These are phyloP conservation scores for Chloroclystis v-ata DNA, from an alignment of 2,888 invertebrate species.

Conservation along the genomic window DNA sequence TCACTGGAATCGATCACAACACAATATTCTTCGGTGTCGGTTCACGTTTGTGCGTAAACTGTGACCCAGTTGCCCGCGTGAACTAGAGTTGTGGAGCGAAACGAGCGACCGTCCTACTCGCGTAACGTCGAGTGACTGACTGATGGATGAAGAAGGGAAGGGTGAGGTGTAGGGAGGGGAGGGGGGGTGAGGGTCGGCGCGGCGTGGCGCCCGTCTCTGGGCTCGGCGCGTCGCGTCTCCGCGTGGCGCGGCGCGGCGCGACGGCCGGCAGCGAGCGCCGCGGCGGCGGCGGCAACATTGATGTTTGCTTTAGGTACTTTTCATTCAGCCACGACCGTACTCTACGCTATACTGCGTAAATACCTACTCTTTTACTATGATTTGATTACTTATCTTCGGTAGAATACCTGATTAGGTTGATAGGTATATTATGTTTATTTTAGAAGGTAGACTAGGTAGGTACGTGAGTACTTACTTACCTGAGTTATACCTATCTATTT, in stretches of 20 bases:
- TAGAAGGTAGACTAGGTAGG: no score
- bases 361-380: constrained; percentile 3
- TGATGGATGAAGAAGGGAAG: constrained; percentile 58
- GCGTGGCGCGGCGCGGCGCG: constrained; percentile 31
- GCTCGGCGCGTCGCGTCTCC: constrained; percentile 20
- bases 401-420: no score
- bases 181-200: constrained; percentile 45
- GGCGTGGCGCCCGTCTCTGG: constrained; percentile 32
- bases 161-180: constrained; percentile 44
- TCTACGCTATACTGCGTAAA: background rate
- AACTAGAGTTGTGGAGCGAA: constrained; percentile 45
- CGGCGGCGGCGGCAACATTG: constrained; percentile 28
- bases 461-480: no score
- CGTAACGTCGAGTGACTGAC: constrained; percentile 68
- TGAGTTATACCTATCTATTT: no score
- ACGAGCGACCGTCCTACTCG: constrained; percentile 52
- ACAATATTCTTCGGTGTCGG: constrained; percentile 47
- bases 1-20: constrained; percentile 60
- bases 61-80: constrained; percentile 74
- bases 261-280: constrained; percentile 25
- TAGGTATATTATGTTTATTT: no score
- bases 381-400: background rate
- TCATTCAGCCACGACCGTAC: constrained; percentile 28
- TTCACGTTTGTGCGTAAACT: constrained; percentile 51
- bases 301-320: constrained; percentile 29